A percentile compares a stretch with the other conserved stretches of the same genome.
Evolutionary conservation across 2,113 vertebrate species (phyloP).

Genomic region (Gymnogyps californianus): DNA sequence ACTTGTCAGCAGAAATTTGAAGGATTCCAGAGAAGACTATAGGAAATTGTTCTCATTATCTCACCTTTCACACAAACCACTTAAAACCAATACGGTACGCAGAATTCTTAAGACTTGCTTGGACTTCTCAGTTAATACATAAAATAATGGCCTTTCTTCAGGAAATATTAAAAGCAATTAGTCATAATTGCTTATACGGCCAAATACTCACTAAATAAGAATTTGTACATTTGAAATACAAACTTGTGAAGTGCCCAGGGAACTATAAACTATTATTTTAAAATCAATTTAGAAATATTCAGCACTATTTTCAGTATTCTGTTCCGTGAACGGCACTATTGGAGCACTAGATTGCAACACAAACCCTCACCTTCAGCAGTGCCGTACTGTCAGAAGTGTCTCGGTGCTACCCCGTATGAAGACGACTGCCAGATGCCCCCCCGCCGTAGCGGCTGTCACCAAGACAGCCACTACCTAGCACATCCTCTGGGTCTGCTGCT

Average conservation of each 20-base stretch:
- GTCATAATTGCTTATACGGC: not conserved
- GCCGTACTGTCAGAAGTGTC: not conserved
- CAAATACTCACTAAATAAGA: not conserved
- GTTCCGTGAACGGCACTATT: not conserved
- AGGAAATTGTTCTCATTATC: not conserved
- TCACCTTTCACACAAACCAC: not conserved
- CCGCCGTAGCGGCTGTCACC: accelerated
- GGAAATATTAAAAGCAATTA: not conserved
- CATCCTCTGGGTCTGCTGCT: not conserved
- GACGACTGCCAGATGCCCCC: not conserved
- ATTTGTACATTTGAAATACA: not conserved
- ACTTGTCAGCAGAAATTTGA: not conserved
- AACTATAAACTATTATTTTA: not conserved
- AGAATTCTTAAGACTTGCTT: not conserved
- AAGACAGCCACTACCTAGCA: not conserved
- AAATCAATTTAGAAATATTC: not conserved
- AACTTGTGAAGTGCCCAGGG: not conserved
- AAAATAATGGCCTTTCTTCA: not conserved
- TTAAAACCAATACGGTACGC: not conserved
- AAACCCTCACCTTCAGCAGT: not conserved
- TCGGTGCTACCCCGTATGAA: too few relatives aligned
- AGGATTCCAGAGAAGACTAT: not conserved
- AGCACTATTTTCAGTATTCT: not conserved
- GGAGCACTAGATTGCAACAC: not conserved
- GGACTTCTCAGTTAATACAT: not conserved